These are phyloP conservation scores for Echiichthys vipera DNA, from an alignment of 2,797 vertebrate species.

Conservation along the genomic window DNA sequence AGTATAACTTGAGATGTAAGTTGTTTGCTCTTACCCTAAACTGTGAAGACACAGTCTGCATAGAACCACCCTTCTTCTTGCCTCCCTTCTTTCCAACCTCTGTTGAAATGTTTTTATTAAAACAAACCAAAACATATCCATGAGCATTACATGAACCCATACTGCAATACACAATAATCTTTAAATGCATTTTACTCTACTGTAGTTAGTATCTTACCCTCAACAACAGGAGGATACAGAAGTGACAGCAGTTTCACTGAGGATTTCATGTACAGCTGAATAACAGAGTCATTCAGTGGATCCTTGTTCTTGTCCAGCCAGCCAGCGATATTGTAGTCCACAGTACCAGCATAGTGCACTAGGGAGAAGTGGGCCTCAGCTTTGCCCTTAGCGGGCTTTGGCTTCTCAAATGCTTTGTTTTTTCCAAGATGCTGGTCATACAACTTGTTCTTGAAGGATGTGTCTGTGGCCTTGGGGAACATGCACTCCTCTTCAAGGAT, in stretches of 20 bases:
- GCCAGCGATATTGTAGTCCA: constrained; percentile 83
- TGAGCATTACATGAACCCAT: not conserved
- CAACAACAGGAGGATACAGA: constrained; percentile 83
- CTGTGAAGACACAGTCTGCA: constrained; percentile 68
- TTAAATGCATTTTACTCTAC: not conserved
- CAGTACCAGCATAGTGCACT: constrained; percentile 77
- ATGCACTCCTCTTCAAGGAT: constrained; percentile 88
- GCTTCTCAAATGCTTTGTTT: constrained; percentile 71
- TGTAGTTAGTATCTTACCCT: constrained; percentile 64
- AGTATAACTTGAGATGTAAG: not conserved
- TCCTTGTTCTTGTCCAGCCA: constrained; percentile 88
- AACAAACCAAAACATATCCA: not conserved
- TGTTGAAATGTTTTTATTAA: no score
- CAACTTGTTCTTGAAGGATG: constrained; percentile 87
- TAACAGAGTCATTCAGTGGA: constrained; percentile 82
- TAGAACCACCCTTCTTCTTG: no score
- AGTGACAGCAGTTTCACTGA: constrained; percentile 80
- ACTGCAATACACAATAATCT: no score
- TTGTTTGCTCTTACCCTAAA: constrained; percentile 87
- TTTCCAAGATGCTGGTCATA: constrained; percentile 90
- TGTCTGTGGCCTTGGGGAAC: constrained; percentile 86
- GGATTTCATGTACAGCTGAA: constrained; percentile 86
- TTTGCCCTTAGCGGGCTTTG: constrained; percentile 80
- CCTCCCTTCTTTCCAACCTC: no score
- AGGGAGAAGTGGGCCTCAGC: constrained; percentile 81